A percentile compares a stretch with the other conserved stretches of the same genome.
Evolutionary conservation across 2,797 vertebrate species (phyloP).

Genomic region (Hylomyscus alleni): DNA sequence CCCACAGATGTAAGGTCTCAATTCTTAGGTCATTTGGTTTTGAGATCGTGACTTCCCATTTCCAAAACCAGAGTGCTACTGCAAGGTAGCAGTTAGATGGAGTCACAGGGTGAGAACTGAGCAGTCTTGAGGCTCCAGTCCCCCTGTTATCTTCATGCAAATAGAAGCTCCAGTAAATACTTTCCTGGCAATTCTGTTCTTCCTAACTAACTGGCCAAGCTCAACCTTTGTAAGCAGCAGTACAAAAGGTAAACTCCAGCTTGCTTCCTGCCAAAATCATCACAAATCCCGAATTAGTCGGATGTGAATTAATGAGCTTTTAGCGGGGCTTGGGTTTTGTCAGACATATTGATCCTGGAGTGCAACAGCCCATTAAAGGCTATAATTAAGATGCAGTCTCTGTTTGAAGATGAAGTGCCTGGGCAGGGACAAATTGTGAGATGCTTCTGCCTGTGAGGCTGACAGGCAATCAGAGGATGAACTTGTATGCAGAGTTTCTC

Average conservation of each 20-base stretch:
- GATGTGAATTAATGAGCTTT: slow-evolving; percentile 83
- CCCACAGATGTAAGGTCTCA: neutral
- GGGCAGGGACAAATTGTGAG: slow-evolving; percentile 88
- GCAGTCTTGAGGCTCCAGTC: neutral
- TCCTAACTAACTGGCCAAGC: slow-evolving; percentile 68
- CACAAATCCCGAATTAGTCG: slow-evolving; percentile 79
- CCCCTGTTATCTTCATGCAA: slow-evolving; percentile 31
- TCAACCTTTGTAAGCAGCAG: slow-evolving; percentile 72
- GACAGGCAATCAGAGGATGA: slow-evolving; percentile 91
- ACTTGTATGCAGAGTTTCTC: slow-evolving; percentile 87
- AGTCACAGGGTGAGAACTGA: neutral
- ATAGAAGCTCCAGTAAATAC: slow-evolving; percentile 61
- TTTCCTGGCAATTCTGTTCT: slow-evolving; percentile 51
- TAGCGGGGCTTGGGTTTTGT: slow-evolving; percentile 77
- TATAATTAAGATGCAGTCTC: slow-evolving; percentile 92
- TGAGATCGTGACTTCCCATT: neutral
- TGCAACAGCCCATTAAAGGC: slow-evolving; percentile 89
- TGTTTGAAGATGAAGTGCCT: slow-evolving; percentile 90
- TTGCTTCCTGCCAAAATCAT: slow-evolving; percentile 79
- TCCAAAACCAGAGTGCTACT: neutral
- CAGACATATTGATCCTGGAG: slow-evolving; percentile 87
- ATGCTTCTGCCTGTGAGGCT: slow-evolving; percentile 89
- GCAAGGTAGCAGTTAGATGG: slow-evolving; percentile 41
- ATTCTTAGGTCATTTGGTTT: neutral
- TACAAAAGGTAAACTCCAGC: slow-evolving; percentile 76